Evolutionary conservation across 2,888 invertebrate species (phyloP), one percentile per base, ranked within the genome.

Genomic region (Pantelozetes paolii): DNA sequence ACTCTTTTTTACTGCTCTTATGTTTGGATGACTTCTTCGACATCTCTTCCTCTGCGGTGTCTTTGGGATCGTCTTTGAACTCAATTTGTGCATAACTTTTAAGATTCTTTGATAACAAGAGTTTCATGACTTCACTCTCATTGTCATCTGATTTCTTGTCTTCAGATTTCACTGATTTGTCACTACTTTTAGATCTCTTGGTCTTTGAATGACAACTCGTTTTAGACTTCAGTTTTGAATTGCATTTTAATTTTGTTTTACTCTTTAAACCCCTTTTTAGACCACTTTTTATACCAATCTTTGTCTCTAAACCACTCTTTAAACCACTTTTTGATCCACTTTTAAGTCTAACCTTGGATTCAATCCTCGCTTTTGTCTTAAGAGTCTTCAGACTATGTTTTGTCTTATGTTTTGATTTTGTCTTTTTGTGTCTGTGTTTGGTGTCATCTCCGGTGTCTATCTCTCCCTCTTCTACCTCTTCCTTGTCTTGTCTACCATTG

Each of bases 361-460:
- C 13, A 45, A n/a, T 6, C 45, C 18, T 45, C 45, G 45, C 13
- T 18, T n/a, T 45, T 6, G 18, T 11, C 45, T 45, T 45, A 6
- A n/a, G 18, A 45, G n/a, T n/a, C n/a, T n/a, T n/a, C n/a, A n/a
- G n/a, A 13, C 28, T 30, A 32, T 28, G 2, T 67, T 67, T 67
- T 15, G 26, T 15, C 18, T 26, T 45, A 18, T 69, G 69, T 48
- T 69, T 69, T 23, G 26, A n/a, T 40, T 42, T 40, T n/a, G 69
- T 40, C 28, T 40, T 42, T 20, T 69, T 69, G 20, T 69, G 42
- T 45, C 15, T 2, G 20, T 30, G 1, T 32, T 30, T 67, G 20
- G n/a, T 28, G 20, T 48, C 69, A 28, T 69, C 69, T 15, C 69
- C 48, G 42, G 40, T 69, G 26, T 69, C 69, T 32, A 69, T 69